Evolutionary conservation across 2,113 vertebrate genomes (phyloP).

Genomic region (Tachysurus vachellii): DNA sequence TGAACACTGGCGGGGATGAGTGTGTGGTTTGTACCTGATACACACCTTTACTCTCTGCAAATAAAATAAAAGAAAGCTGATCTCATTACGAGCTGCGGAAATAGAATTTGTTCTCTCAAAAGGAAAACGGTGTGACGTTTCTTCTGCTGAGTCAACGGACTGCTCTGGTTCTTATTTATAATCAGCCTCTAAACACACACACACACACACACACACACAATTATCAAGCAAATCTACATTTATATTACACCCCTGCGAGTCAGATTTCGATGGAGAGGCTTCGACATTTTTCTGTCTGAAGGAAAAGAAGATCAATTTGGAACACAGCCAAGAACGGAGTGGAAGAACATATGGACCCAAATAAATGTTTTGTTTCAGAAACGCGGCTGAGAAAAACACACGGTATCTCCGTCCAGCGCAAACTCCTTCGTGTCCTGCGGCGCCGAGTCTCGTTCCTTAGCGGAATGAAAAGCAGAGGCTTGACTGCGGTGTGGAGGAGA

Average conservation of each 20-base stretch:
- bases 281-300: constrained; percentile 37
- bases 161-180: constrained; percentile 45
- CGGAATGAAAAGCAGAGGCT: not conserved
- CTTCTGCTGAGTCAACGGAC: constrained; percentile 41
- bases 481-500: not conserved
- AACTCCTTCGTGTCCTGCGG: not conserved
- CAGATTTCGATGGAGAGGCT: constrained; percentile 40
- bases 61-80: constrained; percentile 42
- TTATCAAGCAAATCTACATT: constrained; percentile 31
- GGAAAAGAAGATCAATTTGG: constrained; percentile 46
- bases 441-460: too few relatives aligned
- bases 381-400: not conserved
- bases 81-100: constrained; percentile 52
- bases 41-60: constrained; percentile 4
- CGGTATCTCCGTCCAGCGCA: too few relatives aligned
- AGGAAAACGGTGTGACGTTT: constrained; percentile 38
- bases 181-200: constrained; percentile 25
- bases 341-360: not conserved
- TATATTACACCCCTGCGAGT: constrained; percentile 28
- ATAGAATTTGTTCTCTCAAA: constrained; percentile 54
- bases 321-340: constrained; percentile 6
- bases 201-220: not conserved
- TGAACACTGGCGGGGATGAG: not conserved
- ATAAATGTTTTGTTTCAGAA: not conserved
- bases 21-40: not conserved